Percentiles rank a stretch among this genome's conserved stretches.
These are phyloP conservation scores for Drymonia ruficornis DNA, from an alignment of 2,888 invertebrate genomes.

Conservation along the genomic window DNA sequence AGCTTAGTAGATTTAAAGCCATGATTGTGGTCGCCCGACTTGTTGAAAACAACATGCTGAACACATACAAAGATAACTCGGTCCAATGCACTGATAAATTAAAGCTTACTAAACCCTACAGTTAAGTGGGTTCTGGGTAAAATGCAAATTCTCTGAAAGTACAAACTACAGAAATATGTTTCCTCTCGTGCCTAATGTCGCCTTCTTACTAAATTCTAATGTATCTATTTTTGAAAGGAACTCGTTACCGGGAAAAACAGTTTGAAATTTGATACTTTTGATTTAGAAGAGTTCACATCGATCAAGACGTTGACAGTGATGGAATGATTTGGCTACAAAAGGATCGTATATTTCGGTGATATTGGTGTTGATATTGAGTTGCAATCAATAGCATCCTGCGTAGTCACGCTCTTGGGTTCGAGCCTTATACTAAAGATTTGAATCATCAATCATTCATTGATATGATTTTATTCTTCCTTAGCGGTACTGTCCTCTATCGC, in stretches of 20 bases:
- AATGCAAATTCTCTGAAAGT: neutral
- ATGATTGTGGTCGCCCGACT: constrained; percentile 13
- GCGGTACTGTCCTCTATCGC: too few species aligned
- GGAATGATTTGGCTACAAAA: constrained; percentile 1
- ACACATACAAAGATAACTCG: constrained; percentile 44
- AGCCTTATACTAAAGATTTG: neutral
- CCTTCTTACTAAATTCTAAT: too few species aligned
- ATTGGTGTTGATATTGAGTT: neutral
- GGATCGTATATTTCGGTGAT: neutral
- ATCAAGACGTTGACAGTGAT: constrained; percentile 2
- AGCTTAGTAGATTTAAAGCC: neutral
- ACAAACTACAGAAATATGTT: neutral
- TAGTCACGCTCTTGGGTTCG: constrained; percentile 1
- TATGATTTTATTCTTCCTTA: neutral
- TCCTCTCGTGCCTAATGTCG: too few species aligned
- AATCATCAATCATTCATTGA: neutral
- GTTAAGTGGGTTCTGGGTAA: constrained; percentile 19
- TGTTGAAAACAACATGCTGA: constrained; percentile 27
- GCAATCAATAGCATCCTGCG: neutral
- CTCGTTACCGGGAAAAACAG: neutral
- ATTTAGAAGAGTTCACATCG: neutral
- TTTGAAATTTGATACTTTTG: neutral
- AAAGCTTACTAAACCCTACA: constrained; percentile 31
- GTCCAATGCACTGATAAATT: constrained; percentile 50
- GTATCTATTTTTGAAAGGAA: neutral